Evolutionary conservation across 2,888 invertebrate species (phyloP).

Genomic region (Unio pictorum): DNA sequence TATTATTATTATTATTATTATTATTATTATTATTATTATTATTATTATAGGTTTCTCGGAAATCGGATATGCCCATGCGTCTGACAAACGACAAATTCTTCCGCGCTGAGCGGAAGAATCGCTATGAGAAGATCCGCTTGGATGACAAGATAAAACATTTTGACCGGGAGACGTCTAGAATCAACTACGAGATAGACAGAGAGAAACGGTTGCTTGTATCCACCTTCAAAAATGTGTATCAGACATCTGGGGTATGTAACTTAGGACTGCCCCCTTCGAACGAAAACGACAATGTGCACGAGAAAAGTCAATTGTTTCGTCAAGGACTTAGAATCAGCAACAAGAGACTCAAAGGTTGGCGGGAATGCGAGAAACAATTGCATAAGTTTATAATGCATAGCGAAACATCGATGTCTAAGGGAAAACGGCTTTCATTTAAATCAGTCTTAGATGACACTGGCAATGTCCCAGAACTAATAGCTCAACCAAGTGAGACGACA

Average conservation of each 20-base stretch:
- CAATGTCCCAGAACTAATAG: constrained; percentile 1
- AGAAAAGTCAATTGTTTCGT: constrained; percentile 36
- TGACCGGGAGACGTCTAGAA: constrained; percentile 35
- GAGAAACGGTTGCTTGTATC: constrained; percentile 42
- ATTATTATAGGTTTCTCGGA: constrained; percentile 14
- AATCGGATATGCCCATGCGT: constrained; percentile 19
- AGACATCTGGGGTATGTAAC: constrained; percentile 49
- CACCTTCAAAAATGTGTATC: constrained; percentile 34
- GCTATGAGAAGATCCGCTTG: constrained; percentile 41
- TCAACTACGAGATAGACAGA: constrained; percentile 40
- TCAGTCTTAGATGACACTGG: not conserved
- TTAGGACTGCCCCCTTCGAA: constrained; percentile 38
- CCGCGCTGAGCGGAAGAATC: constrained; percentile 50
- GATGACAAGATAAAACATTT: constrained; percentile 33
- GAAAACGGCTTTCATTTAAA: constrained; percentile 5
- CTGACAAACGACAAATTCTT: constrained; percentile 45
- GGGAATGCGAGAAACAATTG: constrained; percentile 41
- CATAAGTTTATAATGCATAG: constrained; percentile 28
- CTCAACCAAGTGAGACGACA: constrained; percentile 3
- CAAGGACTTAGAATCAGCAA: constrained; percentile 41
- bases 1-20: too few species aligned
- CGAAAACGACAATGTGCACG: constrained; percentile 39
- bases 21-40: not conserved
- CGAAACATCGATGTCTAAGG: constrained; percentile 20
- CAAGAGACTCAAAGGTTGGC: constrained; percentile 41